These are phyloP conservation scores for Philopotamus ludificatus DNA, from an alignment of 1,140 invertebrate species.

Conservation along the genomic window DNA sequence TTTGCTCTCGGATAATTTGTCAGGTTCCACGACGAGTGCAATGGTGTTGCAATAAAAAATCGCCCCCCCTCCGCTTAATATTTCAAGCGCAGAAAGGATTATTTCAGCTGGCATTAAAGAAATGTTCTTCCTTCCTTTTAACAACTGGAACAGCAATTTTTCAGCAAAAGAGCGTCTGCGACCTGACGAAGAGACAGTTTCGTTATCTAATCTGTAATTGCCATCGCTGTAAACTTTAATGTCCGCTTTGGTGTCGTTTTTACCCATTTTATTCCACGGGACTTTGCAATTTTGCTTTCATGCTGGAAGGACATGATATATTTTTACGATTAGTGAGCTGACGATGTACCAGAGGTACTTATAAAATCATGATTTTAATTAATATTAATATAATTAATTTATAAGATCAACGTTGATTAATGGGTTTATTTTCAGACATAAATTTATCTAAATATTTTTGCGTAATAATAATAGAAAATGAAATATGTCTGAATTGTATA, in stretches of 20 bases:
- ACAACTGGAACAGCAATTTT: conserved; percentile 3
- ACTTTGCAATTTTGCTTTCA: neutral
- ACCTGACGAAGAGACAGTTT: neutral
- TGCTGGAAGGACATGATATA: neutral
- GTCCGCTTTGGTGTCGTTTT: conserved; percentile 18
- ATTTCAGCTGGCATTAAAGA: conserved; percentile 1
- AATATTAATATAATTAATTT: no score
- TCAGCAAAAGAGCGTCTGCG: conserved; percentile 12
- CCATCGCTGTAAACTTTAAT: conserved; percentile 21
- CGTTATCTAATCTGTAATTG: conserved; percentile 29
- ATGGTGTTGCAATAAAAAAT: neutral
- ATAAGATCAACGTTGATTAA: no score
- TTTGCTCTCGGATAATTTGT: no score
- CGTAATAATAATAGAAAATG: no score
- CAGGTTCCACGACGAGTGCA: neutral
- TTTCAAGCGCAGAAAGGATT: conserved; percentile 21
- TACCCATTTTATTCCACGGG: neutral
- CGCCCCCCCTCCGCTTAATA: neutral
- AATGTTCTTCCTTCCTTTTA: neutral
- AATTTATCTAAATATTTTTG: no score
- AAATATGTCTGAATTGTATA: no score
- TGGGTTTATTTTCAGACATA: no score
- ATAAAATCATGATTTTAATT: no score
- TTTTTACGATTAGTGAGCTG: neutral
- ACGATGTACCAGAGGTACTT: no score